These are phyloP conservation scores for Cryptophagus acutangulus DNA, from an alignment of 2,888 invertebrate species.

Conservation along the genomic window DNA sequence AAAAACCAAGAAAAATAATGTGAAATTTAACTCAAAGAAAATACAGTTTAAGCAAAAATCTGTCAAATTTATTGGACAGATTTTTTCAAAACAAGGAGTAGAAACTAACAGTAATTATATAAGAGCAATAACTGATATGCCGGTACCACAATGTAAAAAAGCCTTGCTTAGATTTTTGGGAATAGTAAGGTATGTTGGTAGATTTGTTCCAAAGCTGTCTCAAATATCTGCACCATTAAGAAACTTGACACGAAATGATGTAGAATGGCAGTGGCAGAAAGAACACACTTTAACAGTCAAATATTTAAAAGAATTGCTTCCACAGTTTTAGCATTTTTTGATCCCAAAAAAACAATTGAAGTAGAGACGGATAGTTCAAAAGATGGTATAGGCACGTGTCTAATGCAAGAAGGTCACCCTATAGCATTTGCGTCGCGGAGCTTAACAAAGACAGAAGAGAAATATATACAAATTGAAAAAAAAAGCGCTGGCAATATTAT, in stretches of 20 bases:
- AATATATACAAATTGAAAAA: slow-evolving; percentile 43
- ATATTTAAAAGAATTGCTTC: slow-evolving; percentile 25
- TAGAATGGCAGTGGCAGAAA: slow-evolving; percentile 17
- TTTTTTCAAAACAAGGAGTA: slow-evolving; percentile 15
- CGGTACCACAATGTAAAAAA: slow-evolving; percentile 18
- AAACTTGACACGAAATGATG: slow-evolving; percentile 21
- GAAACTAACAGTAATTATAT: slow-evolving; percentile 18
- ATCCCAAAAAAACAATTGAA: slow-evolving; percentile 26
- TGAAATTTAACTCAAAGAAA: slow-evolving; percentile 16
- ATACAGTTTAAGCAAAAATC: slow-evolving; percentile 14
- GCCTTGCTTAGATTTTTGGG: slow-evolving; percentile 25
- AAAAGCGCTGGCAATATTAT: slow-evolving; percentile 38
- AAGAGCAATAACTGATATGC: slow-evolving; percentile 25
- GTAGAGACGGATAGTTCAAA: slow-evolving; percentile 35
- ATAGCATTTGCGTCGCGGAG: slow-evolving; percentile 38
- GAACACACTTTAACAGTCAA: slow-evolving; percentile 21
- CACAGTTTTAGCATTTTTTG: slow-evolving; percentile 28
- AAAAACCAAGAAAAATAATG: slow-evolving; percentile 10
- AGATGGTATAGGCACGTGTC: slow-evolving; percentile 33
- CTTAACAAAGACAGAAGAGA: slow-evolving; percentile 32
- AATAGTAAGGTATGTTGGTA: slow-evolving; percentile 24
- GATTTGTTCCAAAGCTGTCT: slow-evolving; percentile 27
- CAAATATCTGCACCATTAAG: slow-evolving; percentile 26
- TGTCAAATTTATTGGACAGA: slow-evolving; percentile 17
- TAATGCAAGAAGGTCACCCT: slow-evolving; percentile 36